Base-by-base conservation (phyloP, 2,797 vertebrate genomes). In the Dicrostonyx torquatus region DNA sequence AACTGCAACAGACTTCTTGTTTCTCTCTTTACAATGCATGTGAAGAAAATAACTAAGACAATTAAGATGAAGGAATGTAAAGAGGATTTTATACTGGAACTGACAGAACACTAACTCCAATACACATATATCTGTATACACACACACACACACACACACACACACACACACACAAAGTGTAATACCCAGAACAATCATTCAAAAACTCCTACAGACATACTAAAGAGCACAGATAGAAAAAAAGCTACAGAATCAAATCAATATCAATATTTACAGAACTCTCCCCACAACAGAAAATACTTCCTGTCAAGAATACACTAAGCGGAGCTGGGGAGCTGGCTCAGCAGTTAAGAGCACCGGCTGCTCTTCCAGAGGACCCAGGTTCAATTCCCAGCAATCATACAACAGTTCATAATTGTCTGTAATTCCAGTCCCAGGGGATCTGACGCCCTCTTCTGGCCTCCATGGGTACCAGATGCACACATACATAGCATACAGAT, bases 71-170 rank as follows among this genome's bases (percentile, higher is more conserved):
- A 76, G 73, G 11, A 29, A 76, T 48, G 48, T 3, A 76, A 29
- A 43, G 26, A 31, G 24, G n/a, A 15, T 45, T 22, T 75, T n/a
- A 40, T 45, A 45, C 26, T 77, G 86, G 24, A 66, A 72, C 55
- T 87, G 22, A 37, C 75, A 70, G 93, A 88, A 93, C n/a, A 45
- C 22, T 91, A 75, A 89, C 34, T 75, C 15, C 40, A 76, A 70
- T 2, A 17, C 31, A n/a, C 14, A 68, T 7, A 68, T 17, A 17
- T 68, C 1, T n/a, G 31, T 68, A 2, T 6, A 64, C 5, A 31
- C 26, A 29, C 60, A 29, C 34, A 72, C 18, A 31, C 62, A 34
- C 4, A 66, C 29, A 62, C 60, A 60, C 58, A 64, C 5, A 31
- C 26, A 29, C 60, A 29, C 34, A 72, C 18, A 31, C 62, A 34